Evolutionary conservation across 2,113 vertebrate genomes (phyloP).

Genomic region (Sisor rabdophorus): DNA sequence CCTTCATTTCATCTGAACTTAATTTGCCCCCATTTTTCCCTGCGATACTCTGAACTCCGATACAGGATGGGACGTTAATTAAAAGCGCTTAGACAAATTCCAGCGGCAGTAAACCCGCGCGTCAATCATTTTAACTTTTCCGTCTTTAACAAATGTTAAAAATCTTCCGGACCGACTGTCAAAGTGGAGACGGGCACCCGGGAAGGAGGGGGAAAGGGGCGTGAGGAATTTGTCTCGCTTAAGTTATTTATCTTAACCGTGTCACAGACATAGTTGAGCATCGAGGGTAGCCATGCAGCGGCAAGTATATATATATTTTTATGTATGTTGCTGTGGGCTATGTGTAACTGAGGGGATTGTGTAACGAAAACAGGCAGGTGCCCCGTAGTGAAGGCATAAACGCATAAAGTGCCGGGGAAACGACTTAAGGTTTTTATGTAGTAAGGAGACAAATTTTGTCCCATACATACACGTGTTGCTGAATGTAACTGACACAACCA

Average conservation of each 20-base stretch:
- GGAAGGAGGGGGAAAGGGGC: background rate
- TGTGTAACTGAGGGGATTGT: constrained; percentile 53
- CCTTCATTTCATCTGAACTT: background rate
- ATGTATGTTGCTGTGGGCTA: constrained; percentile 56
- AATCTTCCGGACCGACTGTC: constrained; percentile 61
- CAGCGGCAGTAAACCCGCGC: background rate
- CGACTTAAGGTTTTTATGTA: constrained; percentile 60
- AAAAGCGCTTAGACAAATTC: background rate
- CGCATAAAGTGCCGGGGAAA: constrained; percentile 65
- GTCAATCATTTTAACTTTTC: background rate
- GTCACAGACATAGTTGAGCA: constrained; percentile 44
- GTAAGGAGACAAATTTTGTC: constrained; percentile 63
- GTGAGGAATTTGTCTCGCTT: constrained; percentile 58
- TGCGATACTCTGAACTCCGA: background rate
- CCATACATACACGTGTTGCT: constrained; percentile 19
- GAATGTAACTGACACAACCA: constrained; percentile 58
- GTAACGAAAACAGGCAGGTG: constrained; percentile 31
- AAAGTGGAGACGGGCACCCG: constrained; percentile 41
- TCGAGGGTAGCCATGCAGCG: constrained; percentile 52
- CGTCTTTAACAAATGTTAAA: constrained; percentile 50
- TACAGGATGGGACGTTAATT: background rate
- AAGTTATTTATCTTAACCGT: constrained; percentile 60
- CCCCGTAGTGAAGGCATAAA: constrained; percentile 19
- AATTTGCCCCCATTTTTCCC: too few species aligned
- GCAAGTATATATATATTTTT: constrained; percentile 66